Evolutionary conservation across 92 coral and sea anemone species (phyloP), one percentile per base, ranked within the genome.

Genomic region (Paramuricea clavata): DNA sequence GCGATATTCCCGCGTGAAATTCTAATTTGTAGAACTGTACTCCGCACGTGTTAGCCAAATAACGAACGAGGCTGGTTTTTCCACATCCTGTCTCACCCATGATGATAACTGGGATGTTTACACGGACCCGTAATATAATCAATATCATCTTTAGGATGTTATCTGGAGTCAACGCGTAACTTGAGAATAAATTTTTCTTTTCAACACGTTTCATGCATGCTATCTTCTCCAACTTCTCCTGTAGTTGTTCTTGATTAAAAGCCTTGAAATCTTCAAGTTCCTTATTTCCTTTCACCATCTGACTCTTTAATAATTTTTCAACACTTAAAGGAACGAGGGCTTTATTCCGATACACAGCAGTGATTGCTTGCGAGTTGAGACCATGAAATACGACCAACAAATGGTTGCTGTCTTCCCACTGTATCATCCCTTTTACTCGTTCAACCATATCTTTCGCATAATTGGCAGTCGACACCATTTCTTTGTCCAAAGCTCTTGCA

Each of bases 331-430:
- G 99, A 23, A 96, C 98, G 26, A 81, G 39, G 0, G 81, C 12
- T 83, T 87, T 64, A 23, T 93, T 87, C 5, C 98, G 94, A 83
- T 93, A 96, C 41, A 96, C 56, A 39, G 99, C 98, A 4, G 98
- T 88, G 25, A 94, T 90, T 4, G 98, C 78, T 12, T 93, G 92
- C 11, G 94, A 81, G 71, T 89, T 93, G 10, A 77, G 73, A 80
- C 94, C 90, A 67, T 94, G 97, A 31, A 96, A 93, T 39, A 90
- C 94, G 21, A 96, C 94, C 65, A 93, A 89, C 43, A 94, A 91
- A 57, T 93, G 97, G 80, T 94, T 93, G 89, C 91, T 94, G 81
- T 96, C 98, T 59, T 94, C 90, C 99, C 99, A 96, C 60, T 94
- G 94, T 27, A 93, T 94, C 99, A 96, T 96, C 74, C 89, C 94